Evolutionary conservation across 1,140 invertebrate species (phyloP).

Genomic region (Ladona fulva): DNA sequence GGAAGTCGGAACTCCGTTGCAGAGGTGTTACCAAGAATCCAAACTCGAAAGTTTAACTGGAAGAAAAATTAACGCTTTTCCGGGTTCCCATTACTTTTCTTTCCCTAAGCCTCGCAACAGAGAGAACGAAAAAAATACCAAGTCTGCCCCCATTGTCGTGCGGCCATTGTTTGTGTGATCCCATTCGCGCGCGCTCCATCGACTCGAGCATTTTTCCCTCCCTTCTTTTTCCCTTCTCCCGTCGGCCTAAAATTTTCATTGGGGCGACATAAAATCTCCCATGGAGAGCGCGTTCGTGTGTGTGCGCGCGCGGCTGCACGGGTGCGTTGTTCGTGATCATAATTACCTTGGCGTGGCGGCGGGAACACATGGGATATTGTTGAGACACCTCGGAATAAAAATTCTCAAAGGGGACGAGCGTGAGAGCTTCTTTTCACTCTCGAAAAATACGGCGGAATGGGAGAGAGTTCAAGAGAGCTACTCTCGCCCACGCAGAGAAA

Average conservation of each 20-base stretch:
- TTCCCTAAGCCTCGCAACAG: not conserved
- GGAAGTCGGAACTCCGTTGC: too few species aligned
- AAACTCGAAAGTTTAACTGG: not conserved
- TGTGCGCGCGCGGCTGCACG: not conserved
- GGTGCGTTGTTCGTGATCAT: not conserved
- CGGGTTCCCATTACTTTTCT: not conserved
- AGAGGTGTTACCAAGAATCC: too few species aligned
- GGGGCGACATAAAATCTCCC: not conserved
- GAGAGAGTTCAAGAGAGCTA: too few species aligned
- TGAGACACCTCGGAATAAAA: not conserved
- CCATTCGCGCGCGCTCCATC: not conserved
- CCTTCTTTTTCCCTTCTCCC: too few species aligned
- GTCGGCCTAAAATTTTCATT: not conserved
- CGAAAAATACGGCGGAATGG: too few species aligned
- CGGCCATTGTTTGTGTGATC: not conserved
- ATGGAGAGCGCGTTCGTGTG: not conserved
- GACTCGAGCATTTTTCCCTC: not conserved
- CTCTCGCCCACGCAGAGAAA: too few species aligned
- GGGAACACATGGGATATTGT: not conserved
- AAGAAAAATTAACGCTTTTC: slow-evolving; percentile 1
- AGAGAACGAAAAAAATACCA: not conserved
- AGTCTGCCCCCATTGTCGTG: not conserved
- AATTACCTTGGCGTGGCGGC: not conserved
- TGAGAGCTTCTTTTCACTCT: not conserved
- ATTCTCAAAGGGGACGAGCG: not conserved